Percentiles rank a stretch among this genome's conserved stretches.
Conservation (phyloP, 1,140 invertebrate species). For the Drosophila nigromelanica region DNA sequence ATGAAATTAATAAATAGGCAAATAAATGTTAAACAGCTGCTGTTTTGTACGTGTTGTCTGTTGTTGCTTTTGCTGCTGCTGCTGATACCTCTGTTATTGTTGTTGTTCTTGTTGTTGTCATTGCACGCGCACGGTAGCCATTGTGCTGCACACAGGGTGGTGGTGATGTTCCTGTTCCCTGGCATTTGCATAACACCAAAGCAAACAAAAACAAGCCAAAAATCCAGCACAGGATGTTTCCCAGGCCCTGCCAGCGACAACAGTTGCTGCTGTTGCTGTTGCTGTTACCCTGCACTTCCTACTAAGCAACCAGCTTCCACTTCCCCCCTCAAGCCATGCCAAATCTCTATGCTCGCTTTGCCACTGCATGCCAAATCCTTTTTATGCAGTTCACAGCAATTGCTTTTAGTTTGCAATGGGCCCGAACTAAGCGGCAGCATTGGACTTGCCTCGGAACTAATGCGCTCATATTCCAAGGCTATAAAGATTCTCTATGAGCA, state of each 20-base stretch:
- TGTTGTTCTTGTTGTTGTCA: constrained; percentile 38
- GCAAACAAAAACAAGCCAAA: constrained; percentile 38
- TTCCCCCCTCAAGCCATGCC: constrained; percentile 13
- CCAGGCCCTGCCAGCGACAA: constrained; percentile 50
- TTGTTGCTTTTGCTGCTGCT: constrained; percentile 28
- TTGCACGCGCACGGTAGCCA: constrained; percentile 81
- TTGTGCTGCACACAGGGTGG: constrained; percentile 79
- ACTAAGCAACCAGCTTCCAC: constrained; percentile 32
- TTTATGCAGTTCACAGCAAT: constrained; percentile 74
- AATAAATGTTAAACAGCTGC: constrained; percentile 83
- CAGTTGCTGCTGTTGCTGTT: constrained; percentile 36
- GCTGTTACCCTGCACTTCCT: constrained; percentile 30
- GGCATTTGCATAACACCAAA: constrained; percentile 75
- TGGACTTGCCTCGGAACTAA: constrained; percentile 57
- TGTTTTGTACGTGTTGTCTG: constrained; percentile 74
- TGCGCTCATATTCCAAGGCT: constrained; percentile 45
- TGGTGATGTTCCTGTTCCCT: constrained; percentile 62
- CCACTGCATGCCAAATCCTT: constrained; percentile 79
- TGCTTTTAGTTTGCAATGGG: constrained; percentile 36
- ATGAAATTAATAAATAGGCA: constrained; percentile 83
- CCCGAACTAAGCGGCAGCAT: constrained; percentile 38
- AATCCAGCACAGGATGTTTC: constrained; percentile 62
- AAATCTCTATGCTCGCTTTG: constrained; percentile 38
- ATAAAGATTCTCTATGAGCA: constrained; percentile 41
- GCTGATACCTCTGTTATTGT: constrained; percentile 7